These are phyloP conservation scores for Malaclemys terrapin DNA, from an alignment of 2,113 vertebrate genomes.

Conservation along the genomic window DNA sequence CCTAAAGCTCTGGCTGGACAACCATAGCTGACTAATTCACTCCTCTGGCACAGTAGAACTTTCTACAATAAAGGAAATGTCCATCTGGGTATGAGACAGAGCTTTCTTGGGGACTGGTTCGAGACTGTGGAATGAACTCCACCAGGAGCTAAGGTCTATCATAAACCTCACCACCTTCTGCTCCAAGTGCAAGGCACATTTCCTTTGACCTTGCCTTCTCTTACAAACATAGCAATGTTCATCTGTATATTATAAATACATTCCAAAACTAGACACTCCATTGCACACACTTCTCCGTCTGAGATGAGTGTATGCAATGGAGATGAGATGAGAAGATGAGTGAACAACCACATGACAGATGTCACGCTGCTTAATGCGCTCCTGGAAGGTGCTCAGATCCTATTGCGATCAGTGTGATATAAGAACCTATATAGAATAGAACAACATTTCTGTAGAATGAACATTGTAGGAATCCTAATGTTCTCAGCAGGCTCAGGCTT, in stretches of 20 bases:
- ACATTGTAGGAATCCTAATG: background rate
- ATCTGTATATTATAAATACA: background rate
- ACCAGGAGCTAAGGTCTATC: background rate
- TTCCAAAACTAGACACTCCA: background rate
- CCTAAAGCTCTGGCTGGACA: background rate
- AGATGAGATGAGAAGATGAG: background rate
- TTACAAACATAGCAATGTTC: background rate
- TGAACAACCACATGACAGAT: background rate
- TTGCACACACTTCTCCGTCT: background rate
- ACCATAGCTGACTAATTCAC: slow-evolving; percentile 12
- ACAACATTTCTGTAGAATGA: background rate
- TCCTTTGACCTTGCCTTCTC: slow-evolving; percentile 19
- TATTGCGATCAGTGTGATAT: background rate
- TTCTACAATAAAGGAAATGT: slow-evolving; percentile 15
- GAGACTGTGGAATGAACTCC: background rate
- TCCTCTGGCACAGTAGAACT: background rate
- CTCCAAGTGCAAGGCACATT: background rate
- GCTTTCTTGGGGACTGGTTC: no score
- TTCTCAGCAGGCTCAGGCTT: background rate
- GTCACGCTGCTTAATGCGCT: background rate
- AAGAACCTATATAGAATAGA: background rate
- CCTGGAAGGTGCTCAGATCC: background rate
- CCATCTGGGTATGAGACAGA: background rate
- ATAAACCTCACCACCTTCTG: background rate
- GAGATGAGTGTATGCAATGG: no score